Evolutionary conservation across 2,888 invertebrate species (phyloP).

Genomic region (Pristionchus arcanus): DNA sequence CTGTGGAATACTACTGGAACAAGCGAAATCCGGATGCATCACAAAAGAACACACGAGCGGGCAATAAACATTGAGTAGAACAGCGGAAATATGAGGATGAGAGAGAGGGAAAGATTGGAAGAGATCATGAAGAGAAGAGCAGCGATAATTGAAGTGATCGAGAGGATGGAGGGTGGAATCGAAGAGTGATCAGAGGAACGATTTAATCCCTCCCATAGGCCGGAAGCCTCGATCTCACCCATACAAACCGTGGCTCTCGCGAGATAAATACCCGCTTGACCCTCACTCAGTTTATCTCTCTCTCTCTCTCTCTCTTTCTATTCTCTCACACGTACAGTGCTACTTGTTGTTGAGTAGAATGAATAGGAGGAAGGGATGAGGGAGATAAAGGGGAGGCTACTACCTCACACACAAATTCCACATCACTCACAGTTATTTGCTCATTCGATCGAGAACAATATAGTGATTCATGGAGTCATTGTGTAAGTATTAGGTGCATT

Average conservation of each 20-base stretch:
- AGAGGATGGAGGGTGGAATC: not conserved
- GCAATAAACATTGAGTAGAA: conserved; percentile 18
- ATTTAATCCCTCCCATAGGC: conserved; percentile 26
- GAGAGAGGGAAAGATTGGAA: conserved; percentile 12
- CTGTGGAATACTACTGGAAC: not conserved
- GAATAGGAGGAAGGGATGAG: not conserved
- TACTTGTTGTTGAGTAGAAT: not conserved
- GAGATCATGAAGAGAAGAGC: not conserved
- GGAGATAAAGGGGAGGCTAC: not conserved
- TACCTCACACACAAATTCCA: not conserved
- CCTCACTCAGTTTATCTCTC: conserved; percentile 30
- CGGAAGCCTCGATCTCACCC: conserved; percentile 14
- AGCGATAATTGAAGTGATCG: conserved; percentile 28
- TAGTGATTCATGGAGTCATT: not conserved
- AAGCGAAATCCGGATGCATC: conserved; percentile 4
- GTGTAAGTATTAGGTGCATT: not conserved
- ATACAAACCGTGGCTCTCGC: not conserved
- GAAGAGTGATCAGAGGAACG: not conserved
- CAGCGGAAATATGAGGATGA: not conserved
- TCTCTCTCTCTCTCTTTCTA: not conserved
- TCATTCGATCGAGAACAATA: not conserved
- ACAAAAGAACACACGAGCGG: not conserved
- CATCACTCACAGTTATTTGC: not conserved
- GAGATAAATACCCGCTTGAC: conserved; percentile 48
- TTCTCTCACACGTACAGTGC: not conserved